These are phyloP conservation scores for Oreonectes daqikongensis DNA, from an alignment of 2,797 vertebrate genomes.

Conservation along the genomic window DNA sequence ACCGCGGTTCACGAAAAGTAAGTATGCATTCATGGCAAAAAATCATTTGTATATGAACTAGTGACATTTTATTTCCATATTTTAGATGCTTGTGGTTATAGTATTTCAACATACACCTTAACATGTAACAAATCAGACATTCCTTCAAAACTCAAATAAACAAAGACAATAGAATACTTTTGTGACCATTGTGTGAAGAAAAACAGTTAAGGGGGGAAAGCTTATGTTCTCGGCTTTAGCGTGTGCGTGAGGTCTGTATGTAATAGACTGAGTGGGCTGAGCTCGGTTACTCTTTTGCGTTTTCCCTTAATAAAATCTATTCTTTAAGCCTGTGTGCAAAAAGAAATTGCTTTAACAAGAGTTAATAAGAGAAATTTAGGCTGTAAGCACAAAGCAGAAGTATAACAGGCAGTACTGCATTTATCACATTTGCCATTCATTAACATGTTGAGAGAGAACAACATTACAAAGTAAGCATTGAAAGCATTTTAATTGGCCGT, in stretches of 20 bases:
- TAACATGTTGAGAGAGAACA: background rate
- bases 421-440: conserved; percentile 6
- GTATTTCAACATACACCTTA: background rate
- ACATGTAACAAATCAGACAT: background rate
- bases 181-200: conserved; percentile 3
- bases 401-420: conserved; percentile 9
- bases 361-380: conserved; percentile 19
- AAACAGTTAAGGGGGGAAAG: conserved; percentile 43
- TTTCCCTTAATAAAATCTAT: conserved; percentile 37
- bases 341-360: conserved; percentile 10
- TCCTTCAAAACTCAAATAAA: background rate
- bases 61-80: background rate
- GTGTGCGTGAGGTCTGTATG: conserved; percentile 50
- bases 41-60: background rate
- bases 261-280: conserved; percentile 49
- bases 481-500: conserved; percentile 26
- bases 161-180: background rate
- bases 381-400: background rate
- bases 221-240: conserved; percentile 17
- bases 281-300: conserved; percentile 40
- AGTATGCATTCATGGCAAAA: conserved; percentile 60
- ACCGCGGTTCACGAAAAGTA: conserved; percentile 88
- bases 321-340: conserved; percentile 31
- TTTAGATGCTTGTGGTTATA: background rate
- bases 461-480: conserved; percentile 4